These are phyloP conservation scores for Anagyrus pseudococci DNA, from an alignment of 2,888 invertebrate species.

Conservation along the genomic window DNA sequence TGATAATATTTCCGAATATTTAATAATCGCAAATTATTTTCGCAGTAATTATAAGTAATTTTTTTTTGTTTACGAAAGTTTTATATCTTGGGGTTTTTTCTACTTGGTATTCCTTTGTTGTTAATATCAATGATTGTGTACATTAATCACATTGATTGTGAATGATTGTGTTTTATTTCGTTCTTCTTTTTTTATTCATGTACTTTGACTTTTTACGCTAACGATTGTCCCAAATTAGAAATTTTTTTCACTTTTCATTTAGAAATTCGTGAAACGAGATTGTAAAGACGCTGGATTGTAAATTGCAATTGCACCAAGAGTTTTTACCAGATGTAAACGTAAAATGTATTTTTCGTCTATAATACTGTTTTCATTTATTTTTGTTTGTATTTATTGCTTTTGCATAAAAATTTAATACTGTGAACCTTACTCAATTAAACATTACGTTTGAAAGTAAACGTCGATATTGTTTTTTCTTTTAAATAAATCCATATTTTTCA, in stretches of 20 bases:
- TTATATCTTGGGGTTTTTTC: conserved; percentile 10
- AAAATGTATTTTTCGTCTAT: background rate
- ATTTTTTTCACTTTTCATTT: conserved; percentile 7
- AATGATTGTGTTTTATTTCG: conserved; percentile 31
- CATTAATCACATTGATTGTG: conserved; percentile 43
- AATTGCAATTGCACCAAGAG: too few relatives aligned
- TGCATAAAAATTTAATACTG: conserved; percentile 27
- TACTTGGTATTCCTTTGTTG: background rate
- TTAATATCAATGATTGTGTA: conserved; percentile 42
- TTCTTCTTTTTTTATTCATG: conserved; percentile 4
- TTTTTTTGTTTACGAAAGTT: conserved; percentile 20
- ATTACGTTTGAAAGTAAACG: background rate
- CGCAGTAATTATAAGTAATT: conserved; percentile 14
- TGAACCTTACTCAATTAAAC: background rate
- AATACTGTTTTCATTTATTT: conserved; percentile 17
- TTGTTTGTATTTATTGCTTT: conserved; percentile 28
- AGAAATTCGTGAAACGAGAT: conserved; percentile 23
- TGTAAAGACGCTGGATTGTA: background rate
- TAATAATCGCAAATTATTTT: conserved; percentile 16
- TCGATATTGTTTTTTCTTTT: background rate
- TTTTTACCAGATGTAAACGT: background rate
- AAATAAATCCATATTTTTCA: too few relatives aligned
- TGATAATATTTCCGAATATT: conserved; percentile 4
- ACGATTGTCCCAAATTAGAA: conserved; percentile 26
- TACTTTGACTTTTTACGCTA: conserved; percentile 11